Evolutionary conservation across 1,140 invertebrate genomes (phyloP).

Genomic region (Neoseiulus cucumeris): DNA sequence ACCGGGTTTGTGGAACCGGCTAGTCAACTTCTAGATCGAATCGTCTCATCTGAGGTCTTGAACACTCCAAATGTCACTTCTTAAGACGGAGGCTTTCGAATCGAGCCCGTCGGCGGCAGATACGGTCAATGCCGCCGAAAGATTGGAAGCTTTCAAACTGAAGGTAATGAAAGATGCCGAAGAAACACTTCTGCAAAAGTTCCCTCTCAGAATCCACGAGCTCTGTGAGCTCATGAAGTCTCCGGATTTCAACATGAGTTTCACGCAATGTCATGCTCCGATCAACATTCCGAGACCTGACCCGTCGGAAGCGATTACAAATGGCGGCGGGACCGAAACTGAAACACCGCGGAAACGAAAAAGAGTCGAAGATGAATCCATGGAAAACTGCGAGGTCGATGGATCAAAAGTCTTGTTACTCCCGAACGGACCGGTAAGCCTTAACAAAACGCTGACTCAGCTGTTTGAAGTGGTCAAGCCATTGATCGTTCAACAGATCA

Average conservation of each 20-base stretch:
- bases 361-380: not conserved
- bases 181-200: not conserved
- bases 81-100: too few species aligned
- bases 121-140: not conserved
- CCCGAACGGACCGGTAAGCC: slow-evolving; percentile 6
- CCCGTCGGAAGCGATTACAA: not conserved
- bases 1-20: too few species aligned
- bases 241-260: not conserved
- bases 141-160: not conserved
- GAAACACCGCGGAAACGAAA: not conserved
- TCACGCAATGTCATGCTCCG: not conserved
- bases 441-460: slow-evolving; percentile 9
- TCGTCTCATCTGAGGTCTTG: too few species aligned
- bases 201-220: not conserved
- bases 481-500: slow-evolving; percentile 11
- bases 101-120: too few species aligned
- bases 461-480: slow-evolving; percentile 12
- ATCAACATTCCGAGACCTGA: not conserved
- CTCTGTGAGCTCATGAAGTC: not conserved
- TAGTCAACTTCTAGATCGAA: too few species aligned
- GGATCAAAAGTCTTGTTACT: not conserved
- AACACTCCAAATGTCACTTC: too few species aligned
- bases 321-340: not conserved
- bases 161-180: not conserved
- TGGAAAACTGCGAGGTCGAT: not conserved